Evolutionary conservation across 2,888 invertebrate genomes (phyloP).

Genomic region (Nemotelus pantherinus): DNA sequence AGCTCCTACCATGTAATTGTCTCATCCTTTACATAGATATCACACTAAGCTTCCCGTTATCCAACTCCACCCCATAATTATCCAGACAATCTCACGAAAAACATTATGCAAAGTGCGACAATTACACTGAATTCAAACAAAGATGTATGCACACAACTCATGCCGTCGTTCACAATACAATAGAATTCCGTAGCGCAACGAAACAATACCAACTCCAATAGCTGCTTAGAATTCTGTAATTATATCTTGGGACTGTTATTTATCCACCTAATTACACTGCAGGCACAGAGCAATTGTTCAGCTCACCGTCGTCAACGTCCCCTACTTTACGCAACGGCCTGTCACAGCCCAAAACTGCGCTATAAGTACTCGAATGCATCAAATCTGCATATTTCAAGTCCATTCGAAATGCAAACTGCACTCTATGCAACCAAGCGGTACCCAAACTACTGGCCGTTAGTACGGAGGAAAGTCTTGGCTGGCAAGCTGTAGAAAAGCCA

Average conservation of each 20-base stretch:
- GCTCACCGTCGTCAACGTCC: background rate
- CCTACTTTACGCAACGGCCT: too few species aligned
- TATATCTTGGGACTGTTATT: slow-evolving; percentile 18
- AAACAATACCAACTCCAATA: background rate
- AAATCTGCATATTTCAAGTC: slow-evolving; percentile 28
- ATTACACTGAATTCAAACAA: background rate
- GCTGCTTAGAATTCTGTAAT: slow-evolving; percentile 36
- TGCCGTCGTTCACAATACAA: background rate
- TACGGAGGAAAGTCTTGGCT: too few species aligned
- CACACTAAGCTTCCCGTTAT: too few species aligned
- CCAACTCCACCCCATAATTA: too few species aligned
- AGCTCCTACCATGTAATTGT: too few species aligned
- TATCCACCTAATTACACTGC: slow-evolving; percentile 35
- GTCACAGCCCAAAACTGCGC: too few species aligned
- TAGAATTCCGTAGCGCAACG: background rate
- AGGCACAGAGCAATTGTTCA: slow-evolving; percentile 27
- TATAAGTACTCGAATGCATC: background rate
- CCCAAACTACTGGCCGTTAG: too few species aligned
- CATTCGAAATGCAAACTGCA: slow-evolving; percentile 21
- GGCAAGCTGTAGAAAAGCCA: too few species aligned
- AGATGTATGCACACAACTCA: background rate
- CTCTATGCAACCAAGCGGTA: background rate
- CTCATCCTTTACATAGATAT: too few species aligned
- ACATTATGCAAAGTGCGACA: background rate
- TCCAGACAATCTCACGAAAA: background rate